phyloP scores from a whole-genome alignment of 2,888 invertebrate genomes.

The Papilio protenor region DNA sequence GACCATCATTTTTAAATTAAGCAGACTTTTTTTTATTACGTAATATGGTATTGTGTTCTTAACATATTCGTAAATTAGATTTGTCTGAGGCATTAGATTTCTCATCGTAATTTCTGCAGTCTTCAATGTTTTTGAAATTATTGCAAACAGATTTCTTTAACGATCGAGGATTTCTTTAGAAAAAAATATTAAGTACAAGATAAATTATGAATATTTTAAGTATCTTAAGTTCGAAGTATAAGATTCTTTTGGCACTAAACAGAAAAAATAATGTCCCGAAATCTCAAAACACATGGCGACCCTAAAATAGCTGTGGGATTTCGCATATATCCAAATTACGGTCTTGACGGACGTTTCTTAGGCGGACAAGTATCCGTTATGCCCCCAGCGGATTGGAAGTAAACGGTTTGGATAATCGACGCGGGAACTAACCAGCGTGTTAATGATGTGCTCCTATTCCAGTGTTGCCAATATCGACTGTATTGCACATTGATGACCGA shows the following conservation, averaged over 20 bases:
- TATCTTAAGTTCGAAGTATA: neutral
- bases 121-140: neutral
- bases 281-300: neutral
- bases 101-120: neutral
- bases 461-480: neutral
- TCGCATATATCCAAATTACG: slow-evolving; percentile 83
- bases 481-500: slow-evolving; percentile 31
- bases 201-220: neutral
- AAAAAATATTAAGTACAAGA: neutral
- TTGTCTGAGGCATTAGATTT: neutral
- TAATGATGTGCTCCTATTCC: slow-evolving; percentile 7
- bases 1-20: neutral
- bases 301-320: slow-evolving; percentile 67
- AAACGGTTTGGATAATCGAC: slow-evolving; percentile 47
- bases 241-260: neutral
- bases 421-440: slow-evolving; percentile 26
- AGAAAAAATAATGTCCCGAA: neutral
- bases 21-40: neutral
- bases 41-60: neutral
- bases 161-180: neutral
- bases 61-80: neutral
- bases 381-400: slow-evolving; percentile 52
- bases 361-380: slow-evolving; percentile 68
- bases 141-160: neutral
- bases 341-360: slow-evolving; percentile 80